These are phyloP conservation scores for Myrmophylax atrothorax DNA, from an alignment of 2,113 vertebrate genomes.

Conservation along the genomic window DNA sequence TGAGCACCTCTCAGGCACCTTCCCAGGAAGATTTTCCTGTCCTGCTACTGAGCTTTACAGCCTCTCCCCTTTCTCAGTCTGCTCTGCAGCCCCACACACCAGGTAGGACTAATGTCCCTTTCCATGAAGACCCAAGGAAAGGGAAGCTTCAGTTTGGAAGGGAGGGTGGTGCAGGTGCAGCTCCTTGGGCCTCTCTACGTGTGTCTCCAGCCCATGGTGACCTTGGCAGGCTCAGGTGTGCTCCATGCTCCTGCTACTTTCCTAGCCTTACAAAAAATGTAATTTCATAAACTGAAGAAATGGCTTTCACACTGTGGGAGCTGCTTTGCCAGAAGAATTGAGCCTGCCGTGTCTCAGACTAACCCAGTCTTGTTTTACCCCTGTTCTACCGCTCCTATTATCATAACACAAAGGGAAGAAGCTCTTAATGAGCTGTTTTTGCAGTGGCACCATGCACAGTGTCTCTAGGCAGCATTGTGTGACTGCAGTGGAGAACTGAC, in stretches of 20 bases:
- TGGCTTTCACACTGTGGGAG: background rate
- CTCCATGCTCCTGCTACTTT: background rate
- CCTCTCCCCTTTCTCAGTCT: background rate
- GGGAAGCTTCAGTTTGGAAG: background rate
- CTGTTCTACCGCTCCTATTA: background rate
- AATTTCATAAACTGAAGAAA: background rate
- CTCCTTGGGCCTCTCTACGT: background rate
- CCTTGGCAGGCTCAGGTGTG: background rate
- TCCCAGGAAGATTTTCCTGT: background rate
- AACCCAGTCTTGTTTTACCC: background rate
- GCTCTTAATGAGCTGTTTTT: background rate
- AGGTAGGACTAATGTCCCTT: background rate
- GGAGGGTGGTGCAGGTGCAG: background rate
- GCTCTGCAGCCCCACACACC: background rate
- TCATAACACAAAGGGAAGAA: background rate
- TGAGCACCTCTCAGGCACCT: background rate
- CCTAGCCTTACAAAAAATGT: background rate
- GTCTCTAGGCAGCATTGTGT: conserved; percentile 31
- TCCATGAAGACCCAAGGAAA: background rate
- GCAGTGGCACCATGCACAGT: background rate
- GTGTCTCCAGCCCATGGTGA: accelerated
- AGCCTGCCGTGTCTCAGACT: background rate
- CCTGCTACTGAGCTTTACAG: background rate
- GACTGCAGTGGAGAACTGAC: background rate
- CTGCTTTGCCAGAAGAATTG: background rate